Evolutionary conservation across 2,113 vertebrate species (phyloP), one percentile per base, ranked within the genome.

Genomic region (Rostratula benghalensis): DNA sequence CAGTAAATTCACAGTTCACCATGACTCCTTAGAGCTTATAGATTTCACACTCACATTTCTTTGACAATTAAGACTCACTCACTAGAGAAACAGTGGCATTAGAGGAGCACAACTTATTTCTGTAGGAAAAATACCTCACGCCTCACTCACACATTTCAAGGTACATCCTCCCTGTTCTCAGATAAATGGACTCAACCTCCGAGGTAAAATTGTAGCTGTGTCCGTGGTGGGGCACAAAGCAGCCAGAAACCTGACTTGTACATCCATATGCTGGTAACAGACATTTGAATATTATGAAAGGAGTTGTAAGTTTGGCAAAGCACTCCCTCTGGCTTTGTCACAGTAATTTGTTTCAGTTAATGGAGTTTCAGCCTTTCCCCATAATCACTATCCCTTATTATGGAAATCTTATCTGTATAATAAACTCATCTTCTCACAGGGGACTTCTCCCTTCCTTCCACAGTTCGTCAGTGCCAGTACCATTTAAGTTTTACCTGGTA

Each of bases 361-460:
- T 96, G 83, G 91, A 89, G 93, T 91, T 95, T 94, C 92, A 95
- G 86, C 73, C 95, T 94, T 94, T 94, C 89, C 80, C 83, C 83
- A 87, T 96, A 94, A 94, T 95, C 88, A 82, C 95, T 96, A 93
- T 79, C 89, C 86, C 89, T 92, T 96, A 91, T 94, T 95, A 96
- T 91, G 90, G 95, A 96, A 96, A 95, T 95, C 96, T 96, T 96
- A 95, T 93, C 92, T 94, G 85, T 94, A 95, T 94, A 96, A 96
- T 94, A 96, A 97, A 96, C 94, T 96, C 92, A 65, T 94, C 84
- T 70, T 91, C 92, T 91, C 96, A 84, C 94, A 63, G n/a, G 90
- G 92, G 92, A 97, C 74, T 53, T 89, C 77, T 91, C 54, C 28
- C 61, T 94, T 87, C 80, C 80, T 89, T 91, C 87, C 90, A 93